phyloP scores from a whole-genome alignment of 2,113 vertebrate genomes.

The Menidia beryllina region DNA sequence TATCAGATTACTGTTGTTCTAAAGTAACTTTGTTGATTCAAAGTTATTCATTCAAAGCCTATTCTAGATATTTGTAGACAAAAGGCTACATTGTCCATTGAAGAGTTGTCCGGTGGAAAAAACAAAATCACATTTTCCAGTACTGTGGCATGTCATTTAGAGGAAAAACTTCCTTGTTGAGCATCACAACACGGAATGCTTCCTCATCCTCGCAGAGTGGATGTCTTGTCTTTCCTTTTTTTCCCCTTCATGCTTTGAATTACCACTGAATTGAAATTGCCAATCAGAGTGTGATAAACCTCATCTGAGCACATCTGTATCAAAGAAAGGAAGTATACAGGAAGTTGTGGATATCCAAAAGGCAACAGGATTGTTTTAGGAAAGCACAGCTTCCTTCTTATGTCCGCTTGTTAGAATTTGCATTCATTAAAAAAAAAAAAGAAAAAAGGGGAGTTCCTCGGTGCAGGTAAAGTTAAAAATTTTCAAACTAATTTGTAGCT shows the following conservation, averaged over 20 bases:
- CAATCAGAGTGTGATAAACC: conserved; percentile 23
- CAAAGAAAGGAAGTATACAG: conserved; percentile 46
- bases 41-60: too few species aligned
- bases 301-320: not conserved
- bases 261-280: conserved; percentile 6
- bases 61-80: too few species aligned
- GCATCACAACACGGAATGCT: conserved; percentile 24
- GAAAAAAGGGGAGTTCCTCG: conserved; percentile 9
- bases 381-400: conserved; percentile 82
- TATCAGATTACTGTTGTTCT: too few species aligned
- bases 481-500: not conserved
- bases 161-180: conserved; percentile 57
- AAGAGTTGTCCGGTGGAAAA: too few species aligned
- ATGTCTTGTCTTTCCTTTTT: conserved; percentile 27
- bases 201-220: conserved; percentile 42
- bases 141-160: too few species aligned
- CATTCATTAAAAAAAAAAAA: conserved; percentile 37
- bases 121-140: too few species aligned
- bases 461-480: conserved; percentile 14
- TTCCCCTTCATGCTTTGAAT: conserved; percentile 14
- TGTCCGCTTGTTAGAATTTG: conserved; percentile 16
- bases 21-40: too few species aligned
- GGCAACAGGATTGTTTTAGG: conserved; percentile 74
- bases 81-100: too few species aligned
- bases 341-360: conserved; percentile 54